Conservation (phyloP, 2,113 vertebrate genomes). For the Oncorhynchus kisutch region DNA sequence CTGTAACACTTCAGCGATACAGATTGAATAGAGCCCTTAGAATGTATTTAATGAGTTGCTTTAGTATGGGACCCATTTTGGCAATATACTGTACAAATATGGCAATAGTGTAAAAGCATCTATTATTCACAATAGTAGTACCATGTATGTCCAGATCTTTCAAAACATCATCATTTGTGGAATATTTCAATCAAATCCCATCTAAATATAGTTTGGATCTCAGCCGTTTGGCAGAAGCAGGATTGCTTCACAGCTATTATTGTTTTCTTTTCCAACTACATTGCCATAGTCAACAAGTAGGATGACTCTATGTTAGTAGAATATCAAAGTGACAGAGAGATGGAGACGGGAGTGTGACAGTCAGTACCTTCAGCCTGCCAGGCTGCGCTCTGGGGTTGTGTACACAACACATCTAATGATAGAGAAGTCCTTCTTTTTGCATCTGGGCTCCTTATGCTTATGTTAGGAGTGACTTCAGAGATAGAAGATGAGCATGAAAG, state of each 20-base stretch:
- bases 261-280: background rate
- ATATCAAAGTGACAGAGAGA: conserved; percentile 54
- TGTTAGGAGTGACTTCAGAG: conserved; percentile 77
- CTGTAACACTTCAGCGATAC: no score
- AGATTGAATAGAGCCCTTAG: no score
- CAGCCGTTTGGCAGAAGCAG: background rate
- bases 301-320: background rate
- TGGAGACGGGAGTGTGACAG: conserved; percentile 57
- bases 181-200: no score
- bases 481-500: conserved; percentile 85
- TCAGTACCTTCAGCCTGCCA: conserved; percentile 48
- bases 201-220: no score
- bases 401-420: conserved; percentile 61
- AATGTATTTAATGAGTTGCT: no score
- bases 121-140: no score
- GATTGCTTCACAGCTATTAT: background rate
- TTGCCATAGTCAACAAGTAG: background rate
- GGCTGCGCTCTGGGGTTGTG: conserved; percentile 58
- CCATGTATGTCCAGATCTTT: no score
- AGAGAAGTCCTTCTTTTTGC: conserved; percentile 63
- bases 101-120: no score
- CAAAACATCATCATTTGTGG: no score
- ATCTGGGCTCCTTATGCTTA: conserved; percentile 85
- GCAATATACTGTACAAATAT: no score
- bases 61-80: no score